A percentile compares a stretch with the other conserved stretches of the same genome.
Conservation (phyloP, 2,797 vertebrate genomes). For the Tamandua tetradactyla region DNA sequence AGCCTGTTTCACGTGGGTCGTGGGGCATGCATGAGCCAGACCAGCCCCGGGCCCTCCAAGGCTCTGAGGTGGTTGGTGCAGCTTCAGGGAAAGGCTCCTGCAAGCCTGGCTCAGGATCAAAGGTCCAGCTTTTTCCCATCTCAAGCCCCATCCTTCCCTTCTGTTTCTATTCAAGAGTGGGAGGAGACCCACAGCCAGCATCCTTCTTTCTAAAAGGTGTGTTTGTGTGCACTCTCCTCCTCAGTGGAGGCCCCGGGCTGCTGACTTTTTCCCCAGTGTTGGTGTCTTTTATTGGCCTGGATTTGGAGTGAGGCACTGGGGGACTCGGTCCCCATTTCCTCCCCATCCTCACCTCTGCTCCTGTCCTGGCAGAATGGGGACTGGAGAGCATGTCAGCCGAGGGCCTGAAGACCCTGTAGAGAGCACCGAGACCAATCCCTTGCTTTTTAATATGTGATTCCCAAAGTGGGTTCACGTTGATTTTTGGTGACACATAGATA, state of each 20-base stretch:
- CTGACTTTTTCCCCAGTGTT: neutral
- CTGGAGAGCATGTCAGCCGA: neutral
- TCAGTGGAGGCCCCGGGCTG: neutral
- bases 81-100: neutral
- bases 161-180: neutral
- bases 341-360: neutral
- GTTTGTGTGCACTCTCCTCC: neutral
- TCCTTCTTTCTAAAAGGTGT: neutral
- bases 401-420: neutral
- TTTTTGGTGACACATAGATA: neutral
- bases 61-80: neutral
- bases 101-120: neutral
- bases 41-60: neutral
- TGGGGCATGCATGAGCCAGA: neutral
- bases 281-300: neutral
- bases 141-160: neutral
- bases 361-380: neutral
- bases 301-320: too few relatives aligned
- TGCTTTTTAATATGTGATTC: neutral
- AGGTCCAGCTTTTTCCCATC: neutral
- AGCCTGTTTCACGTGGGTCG: conserved; percentile 58
- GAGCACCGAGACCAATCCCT: neutral
- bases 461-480: neutral
- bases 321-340: neutral
- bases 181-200: neutral